Evolutionary conservation across 2,113 vertebrate species (phyloP).

Genomic region (Rutilus rutilus): DNA sequence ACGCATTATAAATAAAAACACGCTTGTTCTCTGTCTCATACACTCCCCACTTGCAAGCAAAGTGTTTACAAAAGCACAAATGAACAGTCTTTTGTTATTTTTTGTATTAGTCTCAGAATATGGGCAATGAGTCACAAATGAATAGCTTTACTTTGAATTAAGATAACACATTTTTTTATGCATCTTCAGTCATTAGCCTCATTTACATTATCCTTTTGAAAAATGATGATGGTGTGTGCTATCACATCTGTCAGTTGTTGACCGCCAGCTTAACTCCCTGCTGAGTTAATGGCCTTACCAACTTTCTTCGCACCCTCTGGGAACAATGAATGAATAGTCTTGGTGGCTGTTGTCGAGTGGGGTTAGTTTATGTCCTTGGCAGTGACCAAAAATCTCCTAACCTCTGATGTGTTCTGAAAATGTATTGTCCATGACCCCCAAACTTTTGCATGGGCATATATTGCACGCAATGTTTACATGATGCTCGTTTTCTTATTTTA

Average conservation of each 20-base stretch:
- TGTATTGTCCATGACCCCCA: not conserved
- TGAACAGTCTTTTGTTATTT: not conserved
- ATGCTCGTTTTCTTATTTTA: not conserved
- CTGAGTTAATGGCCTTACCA: not conserved
- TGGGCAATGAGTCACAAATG: not conserved
- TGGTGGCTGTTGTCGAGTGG: not conserved
- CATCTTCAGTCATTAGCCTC: not conserved
- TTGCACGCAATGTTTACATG: not conserved
- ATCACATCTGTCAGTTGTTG: not conserved
- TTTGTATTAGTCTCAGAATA: not conserved
- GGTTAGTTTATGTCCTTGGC: not conserved
- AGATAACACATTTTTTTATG: not conserved
- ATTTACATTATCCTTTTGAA: not conserved
- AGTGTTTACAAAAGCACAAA: not conserved
- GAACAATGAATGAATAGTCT: conserved; percentile 1
- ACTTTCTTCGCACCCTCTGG: conserved; percentile 7
- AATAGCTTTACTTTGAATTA: not conserved
- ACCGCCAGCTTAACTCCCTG: not conserved
- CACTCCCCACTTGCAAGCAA: not conserved
- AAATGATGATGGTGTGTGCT: not conserved
- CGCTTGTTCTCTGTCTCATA: not conserved
- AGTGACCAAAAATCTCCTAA: not conserved
- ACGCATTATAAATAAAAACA: not conserved
- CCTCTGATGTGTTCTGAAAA: not conserved
- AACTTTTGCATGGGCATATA: not conserved